Evolutionary conservation across 2,113 vertebrate species (phyloP).

Genomic region (Epinephelus lanceolatus): DNA sequence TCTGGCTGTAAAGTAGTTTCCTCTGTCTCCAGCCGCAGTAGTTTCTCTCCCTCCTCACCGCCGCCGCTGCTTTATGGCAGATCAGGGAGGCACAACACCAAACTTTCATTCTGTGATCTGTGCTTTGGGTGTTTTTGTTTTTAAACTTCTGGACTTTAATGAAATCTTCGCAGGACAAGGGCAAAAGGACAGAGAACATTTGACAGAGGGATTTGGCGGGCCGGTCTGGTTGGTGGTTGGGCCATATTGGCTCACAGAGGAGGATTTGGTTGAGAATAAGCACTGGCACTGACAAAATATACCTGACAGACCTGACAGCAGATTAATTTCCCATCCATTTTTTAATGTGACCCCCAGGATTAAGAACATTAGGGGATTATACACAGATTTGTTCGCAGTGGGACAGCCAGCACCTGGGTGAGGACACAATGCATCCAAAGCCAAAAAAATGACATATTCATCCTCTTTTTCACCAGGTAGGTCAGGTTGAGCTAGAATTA

Average conservation of each 20-base stretch:
- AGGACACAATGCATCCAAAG: slow-evolving; percentile 68
- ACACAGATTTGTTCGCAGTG: slow-evolving; percentile 76
- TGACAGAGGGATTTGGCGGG: slow-evolving; percentile 62
- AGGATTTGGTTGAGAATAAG: slow-evolving; percentile 74
- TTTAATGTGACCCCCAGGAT: slow-evolving; percentile 83
- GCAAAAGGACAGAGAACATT: slow-evolving; percentile 64
- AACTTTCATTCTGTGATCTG: slow-evolving; percentile 35
- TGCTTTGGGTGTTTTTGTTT: slow-evolving; percentile 32
- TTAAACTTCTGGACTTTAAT: slow-evolving; percentile 45
- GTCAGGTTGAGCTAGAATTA: slow-evolving; percentile 20
- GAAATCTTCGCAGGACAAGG: slow-evolving; percentile 63
- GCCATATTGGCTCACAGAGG: slow-evolving; percentile 49
- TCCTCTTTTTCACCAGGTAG: slow-evolving; percentile 27
- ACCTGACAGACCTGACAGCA: slow-evolving; percentile 79
- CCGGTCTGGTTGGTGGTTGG: slow-evolving; percentile 49
- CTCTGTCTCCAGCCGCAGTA: slow-evolving; percentile 36
- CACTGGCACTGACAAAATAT: slow-evolving; percentile 64
- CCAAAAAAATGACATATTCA: slow-evolving; percentile 15
- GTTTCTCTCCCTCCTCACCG: slow-evolving; percentile 5
- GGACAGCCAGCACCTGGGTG: slow-evolving; percentile 75
- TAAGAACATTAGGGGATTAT: slow-evolving; percentile 83
- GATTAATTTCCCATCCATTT: slow-evolving; percentile 84
- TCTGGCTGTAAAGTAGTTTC: slow-evolving; percentile 42
- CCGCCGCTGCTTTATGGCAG: neutral
- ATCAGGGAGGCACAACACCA: slow-evolving; percentile 38